phyloP scores from a whole-genome alignment of 1,140 invertebrate species.

The Reticulitermes speratus region DNA sequence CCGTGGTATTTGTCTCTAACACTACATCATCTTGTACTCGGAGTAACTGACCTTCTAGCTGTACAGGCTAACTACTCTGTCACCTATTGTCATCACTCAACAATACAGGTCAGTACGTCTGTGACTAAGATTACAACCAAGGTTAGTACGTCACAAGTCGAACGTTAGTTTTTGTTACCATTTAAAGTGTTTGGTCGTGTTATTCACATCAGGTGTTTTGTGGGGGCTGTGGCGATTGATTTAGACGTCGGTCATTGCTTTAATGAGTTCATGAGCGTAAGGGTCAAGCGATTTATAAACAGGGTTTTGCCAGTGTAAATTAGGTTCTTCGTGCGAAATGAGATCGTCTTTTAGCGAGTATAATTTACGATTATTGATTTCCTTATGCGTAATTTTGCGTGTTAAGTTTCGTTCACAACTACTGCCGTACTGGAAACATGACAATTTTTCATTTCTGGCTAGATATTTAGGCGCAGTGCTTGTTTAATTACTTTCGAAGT shows the following conservation, averaged over 20 bases:
- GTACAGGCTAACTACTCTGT: neutral
- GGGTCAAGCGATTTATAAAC: neutral
- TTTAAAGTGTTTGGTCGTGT: neutral
- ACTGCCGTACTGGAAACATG: no score
- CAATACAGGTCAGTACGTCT: neutral
- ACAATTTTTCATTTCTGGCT: no score
- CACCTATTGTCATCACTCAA: neutral
- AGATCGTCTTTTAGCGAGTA: neutral
- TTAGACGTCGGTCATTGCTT: neutral
- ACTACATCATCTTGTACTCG: neutral
- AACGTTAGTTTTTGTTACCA: neutral
- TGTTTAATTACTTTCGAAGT: no score
- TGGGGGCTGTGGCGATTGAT: neutral
- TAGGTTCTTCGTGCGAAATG: neutral
- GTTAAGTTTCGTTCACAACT: neutral
- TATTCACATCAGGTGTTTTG: neutral
- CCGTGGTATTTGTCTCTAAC: neutral
- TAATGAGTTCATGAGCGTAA: neutral
- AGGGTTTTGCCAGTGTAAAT: neutral
- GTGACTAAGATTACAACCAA: neutral
- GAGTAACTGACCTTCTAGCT: neutral
- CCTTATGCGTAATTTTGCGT: neutral
- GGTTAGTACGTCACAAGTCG: neutral
- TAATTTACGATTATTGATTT: no score
- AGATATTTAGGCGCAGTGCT: no score